phyloP scores from a whole-genome alignment of 2,113 vertebrate genomes.

The Corydoras maculifer region DNA sequence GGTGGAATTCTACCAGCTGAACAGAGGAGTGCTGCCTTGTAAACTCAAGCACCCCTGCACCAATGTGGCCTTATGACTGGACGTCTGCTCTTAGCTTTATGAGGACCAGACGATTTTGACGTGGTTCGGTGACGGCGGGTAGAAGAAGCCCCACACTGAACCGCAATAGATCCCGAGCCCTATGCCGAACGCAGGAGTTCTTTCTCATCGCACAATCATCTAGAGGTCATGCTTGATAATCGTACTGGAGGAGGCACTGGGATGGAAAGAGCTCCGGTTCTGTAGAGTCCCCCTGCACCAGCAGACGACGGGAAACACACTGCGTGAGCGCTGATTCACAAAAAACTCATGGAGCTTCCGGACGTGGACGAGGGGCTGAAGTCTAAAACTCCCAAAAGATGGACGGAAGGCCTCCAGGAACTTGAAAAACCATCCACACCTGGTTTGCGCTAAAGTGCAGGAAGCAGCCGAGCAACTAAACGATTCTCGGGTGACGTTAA shows the following conservation, averaged over 20 bases:
- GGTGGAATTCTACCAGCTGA: slow-evolving; percentile 98
- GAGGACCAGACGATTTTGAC: slow-evolving; percentile 6
- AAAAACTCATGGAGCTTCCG: too few species aligned
- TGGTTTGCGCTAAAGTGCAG: too few species aligned
- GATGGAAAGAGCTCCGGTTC: slow-evolving; percentile 2
- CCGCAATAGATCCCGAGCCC: neutral
- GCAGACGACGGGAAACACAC: too few species aligned
- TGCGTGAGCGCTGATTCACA: too few species aligned
- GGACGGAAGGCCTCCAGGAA: too few species aligned
- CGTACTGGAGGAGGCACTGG: neutral
- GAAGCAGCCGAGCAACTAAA: too few species aligned
- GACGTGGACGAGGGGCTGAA: too few species aligned
- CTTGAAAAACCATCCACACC: too few species aligned
- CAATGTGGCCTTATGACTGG: slow-evolving; percentile 92
- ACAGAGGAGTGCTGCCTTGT: slow-evolving; percentile 95
- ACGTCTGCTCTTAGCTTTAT: slow-evolving; percentile 6
- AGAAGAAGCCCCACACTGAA: slow-evolving; percentile 13
- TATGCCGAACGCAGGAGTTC: neutral
- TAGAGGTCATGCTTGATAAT: slow-evolving; percentile 9
- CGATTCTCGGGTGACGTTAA: too few species aligned
- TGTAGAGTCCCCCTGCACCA: neutral
- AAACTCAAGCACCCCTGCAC: slow-evolving; percentile 98
- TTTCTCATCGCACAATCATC: neutral
- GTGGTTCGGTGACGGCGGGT: slow-evolving; percentile 16
- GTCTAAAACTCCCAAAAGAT: too few species aligned